Percentiles rank a stretch among this genome's conserved stretches.
Conservation (phyloP, 92 coral and sea anemone genomes). For the Umimayanthus kanabou region DNA sequence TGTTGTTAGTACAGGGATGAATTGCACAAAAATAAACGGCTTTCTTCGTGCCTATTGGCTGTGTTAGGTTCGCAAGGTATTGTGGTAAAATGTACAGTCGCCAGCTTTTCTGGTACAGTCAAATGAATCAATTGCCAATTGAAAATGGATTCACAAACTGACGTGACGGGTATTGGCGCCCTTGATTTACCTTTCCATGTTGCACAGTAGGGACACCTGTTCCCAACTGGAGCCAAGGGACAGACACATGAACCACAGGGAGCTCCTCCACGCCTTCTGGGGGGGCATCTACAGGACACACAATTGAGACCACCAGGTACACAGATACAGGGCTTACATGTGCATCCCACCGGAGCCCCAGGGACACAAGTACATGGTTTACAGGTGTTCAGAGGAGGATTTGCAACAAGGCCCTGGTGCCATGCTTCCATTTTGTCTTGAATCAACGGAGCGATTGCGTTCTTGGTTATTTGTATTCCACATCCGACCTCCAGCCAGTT, state of each 20-base stretch:
- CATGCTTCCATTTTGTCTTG: slow-evolving; percentile 11
- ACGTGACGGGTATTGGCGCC: too few species aligned
- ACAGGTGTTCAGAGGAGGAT: slow-evolving; percentile 10
- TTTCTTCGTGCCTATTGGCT: too few species aligned
- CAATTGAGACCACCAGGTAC: background rate
- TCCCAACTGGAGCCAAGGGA: background rate
- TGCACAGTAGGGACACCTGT: background rate
- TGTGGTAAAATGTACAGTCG: too few species aligned
- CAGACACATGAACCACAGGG: slow-evolving; percentile 24
- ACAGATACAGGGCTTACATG: background rate
- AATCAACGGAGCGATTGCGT: background rate
- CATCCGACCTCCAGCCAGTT: slow-evolving; percentile 21
- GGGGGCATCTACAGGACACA: slow-evolving; percentile 8
- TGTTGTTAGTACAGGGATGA: too few species aligned
- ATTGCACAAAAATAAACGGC: too few species aligned
- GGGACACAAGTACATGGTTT: background rate
- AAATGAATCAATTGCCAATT: too few species aligned
- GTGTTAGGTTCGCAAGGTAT: too few species aligned
- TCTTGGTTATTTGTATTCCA: slow-evolving; percentile 9
- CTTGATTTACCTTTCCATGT: slow-evolving; percentile 26
- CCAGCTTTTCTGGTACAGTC: too few species aligned
- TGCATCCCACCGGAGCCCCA: too few species aligned
- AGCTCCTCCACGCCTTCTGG: background rate
- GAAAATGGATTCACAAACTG: too few species aligned
- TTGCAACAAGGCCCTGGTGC: background rate